phyloP scores from a whole-genome alignment of 2,888 invertebrate genomes.

The Chrysodeixis includens region DNA sequence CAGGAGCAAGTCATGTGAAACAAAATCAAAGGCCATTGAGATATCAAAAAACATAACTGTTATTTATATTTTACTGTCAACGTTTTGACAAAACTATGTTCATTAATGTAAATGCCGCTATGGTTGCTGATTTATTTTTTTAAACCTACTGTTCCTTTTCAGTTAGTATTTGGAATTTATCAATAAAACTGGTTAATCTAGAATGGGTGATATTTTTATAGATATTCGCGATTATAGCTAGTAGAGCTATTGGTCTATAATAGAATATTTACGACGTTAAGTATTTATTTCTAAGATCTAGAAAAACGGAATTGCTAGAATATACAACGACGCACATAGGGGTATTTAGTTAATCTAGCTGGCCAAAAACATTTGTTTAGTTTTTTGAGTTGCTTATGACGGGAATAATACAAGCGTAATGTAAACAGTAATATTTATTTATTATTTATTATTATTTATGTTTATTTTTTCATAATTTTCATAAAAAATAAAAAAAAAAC shows the following conservation, averaged over 20 bases:
- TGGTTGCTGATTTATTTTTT: conserved; percentile 10
- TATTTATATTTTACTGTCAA: conserved; percentile 14
- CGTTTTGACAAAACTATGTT: not conserved
- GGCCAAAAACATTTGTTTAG: no score
- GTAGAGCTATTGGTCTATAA: conserved; percentile 20
- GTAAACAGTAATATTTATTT: no score
- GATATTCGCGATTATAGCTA: conserved; percentile 22
- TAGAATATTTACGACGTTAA: no score
- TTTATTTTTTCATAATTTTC: no score
- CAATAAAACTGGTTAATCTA: conserved; percentile 9
- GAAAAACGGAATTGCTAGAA: no score
- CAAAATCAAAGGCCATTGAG: conserved; percentile 28
- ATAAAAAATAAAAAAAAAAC: no score
- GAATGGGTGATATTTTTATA: conserved; percentile 20
- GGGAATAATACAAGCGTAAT: no score
- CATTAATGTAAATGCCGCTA: not conserved
- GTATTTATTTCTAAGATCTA: no score
- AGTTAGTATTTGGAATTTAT: conserved; percentile 6
- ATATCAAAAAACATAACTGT: conserved; percentile 20
- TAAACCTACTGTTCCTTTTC: conserved; percentile 16
- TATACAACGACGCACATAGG: no score
- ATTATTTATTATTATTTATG: no score
- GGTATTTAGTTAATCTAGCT: no score
- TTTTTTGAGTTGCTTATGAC: no score
- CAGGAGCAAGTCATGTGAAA: conserved; percentile 12